These are phyloP conservation scores for Pseudomyrmex gracilis DNA, from an alignment of 1,140 invertebrate species.

Conservation along the genomic window DNA sequence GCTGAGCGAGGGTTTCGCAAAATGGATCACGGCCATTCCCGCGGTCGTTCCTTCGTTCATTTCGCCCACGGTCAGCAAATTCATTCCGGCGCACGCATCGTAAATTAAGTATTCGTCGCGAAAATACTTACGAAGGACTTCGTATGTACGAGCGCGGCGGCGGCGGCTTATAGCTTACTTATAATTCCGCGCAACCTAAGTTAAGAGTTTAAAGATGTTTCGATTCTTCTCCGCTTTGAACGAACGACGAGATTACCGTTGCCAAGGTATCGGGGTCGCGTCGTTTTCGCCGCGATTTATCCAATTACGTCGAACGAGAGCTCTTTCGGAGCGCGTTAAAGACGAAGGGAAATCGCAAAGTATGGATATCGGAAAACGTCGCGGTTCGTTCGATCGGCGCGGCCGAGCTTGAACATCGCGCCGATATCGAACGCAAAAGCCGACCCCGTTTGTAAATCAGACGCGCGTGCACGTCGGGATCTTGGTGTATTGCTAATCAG, in stretches of 20 bases:
- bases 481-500: slow-evolving; percentile 37
- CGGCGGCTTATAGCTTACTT: neutral
- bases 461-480: neutral
- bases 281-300: slow-evolving; percentile 28
- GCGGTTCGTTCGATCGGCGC: slow-evolving; percentile 20
- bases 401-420: slow-evolving; percentile 11
- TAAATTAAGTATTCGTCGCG: slow-evolving; percentile 50
- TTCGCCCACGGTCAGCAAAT: slow-evolving; percentile 28
- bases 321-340: too few species aligned
- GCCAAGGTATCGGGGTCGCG: neutral
- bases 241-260: neutral
- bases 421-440: slow-evolving; percentile 45
- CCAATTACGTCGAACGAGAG: slow-evolving; percentile 39
- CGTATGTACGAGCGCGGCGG: neutral
- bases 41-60: slow-evolving; percentile 6
- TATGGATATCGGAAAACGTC: neutral
- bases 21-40: slow-evolving; percentile 59
- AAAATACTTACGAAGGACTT: slow-evolving; percentile 30
- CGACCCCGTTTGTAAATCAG: slow-evolving; percentile 45
- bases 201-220: neutral
- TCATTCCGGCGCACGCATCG: slow-evolving; percentile 12
- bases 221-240: neutral
- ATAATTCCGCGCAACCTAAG: neutral
- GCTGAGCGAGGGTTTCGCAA: slow-evolving; percentile 15
- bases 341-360: slow-evolving; percentile 2